Percentiles rank a stretch among this genome's conserved stretches.
These are phyloP conservation scores for Volucella inanis DNA, from an alignment of 2,888 invertebrate species.

Conservation along the genomic window DNA sequence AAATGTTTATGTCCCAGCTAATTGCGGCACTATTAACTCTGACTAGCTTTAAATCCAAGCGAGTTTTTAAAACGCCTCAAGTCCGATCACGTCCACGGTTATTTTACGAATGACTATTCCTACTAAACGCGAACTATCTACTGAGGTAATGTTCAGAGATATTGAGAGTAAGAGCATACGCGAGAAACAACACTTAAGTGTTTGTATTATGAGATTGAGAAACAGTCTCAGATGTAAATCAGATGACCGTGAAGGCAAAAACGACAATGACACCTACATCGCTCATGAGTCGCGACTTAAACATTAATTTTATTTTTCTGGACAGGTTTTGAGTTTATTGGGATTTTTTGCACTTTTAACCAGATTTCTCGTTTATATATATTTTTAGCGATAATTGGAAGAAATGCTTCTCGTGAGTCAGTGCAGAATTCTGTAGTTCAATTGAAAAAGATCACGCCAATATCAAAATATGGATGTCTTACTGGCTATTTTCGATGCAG, in stretches of 20 bases:
- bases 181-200: background rate
- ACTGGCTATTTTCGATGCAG: too few relatives aligned
- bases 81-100: constrained; percentile 55
- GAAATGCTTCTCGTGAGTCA: too few relatives aligned
- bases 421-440: too few relatives aligned
- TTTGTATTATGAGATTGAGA: constrained; percentile 5
- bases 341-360: constrained; percentile 35
- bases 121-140: constrained; percentile 21
- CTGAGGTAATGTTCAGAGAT: constrained; percentile 17
- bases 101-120: constrained; percentile 52
- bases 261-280: background rate
- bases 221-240: constrained; percentile 15
- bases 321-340: constrained; percentile 36
- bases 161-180: constrained; percentile 3
- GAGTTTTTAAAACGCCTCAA: constrained; percentile 4
- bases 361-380: background rate
- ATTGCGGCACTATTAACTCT: background rate
- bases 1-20: background rate
- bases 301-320: constrained; percentile 1
- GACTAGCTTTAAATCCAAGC: constrained; percentile 17
- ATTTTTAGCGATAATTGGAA: background rate
- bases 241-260: constrained; percentile 58
- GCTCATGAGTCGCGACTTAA: background rate
- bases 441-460: too few relatives aligned
- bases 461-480: too few relatives aligned